These are phyloP conservation scores for Sorex araneus DNA, from an alignment of 2,113 vertebrate species.

Conservation along the genomic window DNA sequence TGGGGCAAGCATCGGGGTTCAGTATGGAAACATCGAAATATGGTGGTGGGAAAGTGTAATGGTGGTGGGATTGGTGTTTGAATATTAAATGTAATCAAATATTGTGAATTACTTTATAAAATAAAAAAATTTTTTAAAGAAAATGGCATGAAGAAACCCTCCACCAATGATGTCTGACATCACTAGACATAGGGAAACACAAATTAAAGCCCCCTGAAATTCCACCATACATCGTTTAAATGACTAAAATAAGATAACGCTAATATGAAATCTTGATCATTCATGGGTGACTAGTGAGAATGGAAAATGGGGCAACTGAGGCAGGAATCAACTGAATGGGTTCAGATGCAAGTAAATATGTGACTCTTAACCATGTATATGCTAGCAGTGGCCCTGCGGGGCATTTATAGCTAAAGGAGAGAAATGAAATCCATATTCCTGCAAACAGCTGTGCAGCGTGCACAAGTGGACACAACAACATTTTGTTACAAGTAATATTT, in stretches of 20 bases:
- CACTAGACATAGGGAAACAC: background rate
- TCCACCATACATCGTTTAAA: background rate
- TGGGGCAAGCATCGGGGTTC: too few relatives aligned
- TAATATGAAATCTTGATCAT: background rate
- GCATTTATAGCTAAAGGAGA: slow-evolving; percentile 32
- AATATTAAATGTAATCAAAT: too few relatives aligned
- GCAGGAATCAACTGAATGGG: background rate
- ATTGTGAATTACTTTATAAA: too few relatives aligned
- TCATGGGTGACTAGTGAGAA: background rate
- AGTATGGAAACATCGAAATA: too few relatives aligned
- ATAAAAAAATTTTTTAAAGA: too few relatives aligned
- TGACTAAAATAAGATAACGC: background rate
- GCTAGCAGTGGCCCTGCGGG: background rate
- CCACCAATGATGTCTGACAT: background rate
- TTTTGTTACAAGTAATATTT: too few relatives aligned
- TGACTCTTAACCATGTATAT: background rate
- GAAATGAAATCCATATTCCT: background rate
- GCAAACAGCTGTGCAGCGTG: background rate
- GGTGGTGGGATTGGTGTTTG: too few relatives aligned
- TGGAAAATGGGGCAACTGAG: background rate
- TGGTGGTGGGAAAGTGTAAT: too few relatives aligned
- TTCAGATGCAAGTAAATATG: background rate
- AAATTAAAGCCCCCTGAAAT: background rate
- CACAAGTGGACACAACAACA: background rate
- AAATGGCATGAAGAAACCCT: background rate